Base-by-base conservation (phyloP, 2,888 invertebrate species). In the Ferrisia virgata region DNA sequence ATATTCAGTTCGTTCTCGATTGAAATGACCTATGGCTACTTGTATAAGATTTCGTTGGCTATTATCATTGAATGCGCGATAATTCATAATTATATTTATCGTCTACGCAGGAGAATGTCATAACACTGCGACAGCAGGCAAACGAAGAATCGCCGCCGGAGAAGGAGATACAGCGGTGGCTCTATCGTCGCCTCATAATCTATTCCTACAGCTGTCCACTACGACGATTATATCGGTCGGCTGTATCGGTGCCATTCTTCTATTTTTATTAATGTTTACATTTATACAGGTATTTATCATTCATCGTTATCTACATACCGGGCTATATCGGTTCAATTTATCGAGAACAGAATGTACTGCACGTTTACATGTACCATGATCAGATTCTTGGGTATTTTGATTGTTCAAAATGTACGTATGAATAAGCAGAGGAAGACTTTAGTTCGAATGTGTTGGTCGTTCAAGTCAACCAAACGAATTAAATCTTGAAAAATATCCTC, bases 71-170 rank as follows among this genome's bases (percentile, higher is more conserved):
- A 1, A 72, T 15, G 4, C 28, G 9, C 18, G 15, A 3, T 31
- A n/a, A 83, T 36, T 31, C 6, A 22, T 18, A 58, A 53, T 80
- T 64, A 81, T 82, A 85, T 85, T 47, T 4, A 8, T 13, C 3
- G 13, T 47, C 2, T 85, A 85, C 76, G 1, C 87, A 94, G 94
- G 93, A 86, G 93, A 93, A 87, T 94, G 94, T 88, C 92, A 92
- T 88, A 93, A 93, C 88, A 91, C 92, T 13, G 93, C 93, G 0
- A 93, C 93, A 84, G 93, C 93, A 82, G 94, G 93, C 31, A 94
- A 94, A 88, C 90, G 94, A 3, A 91, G 94, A 85, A 94, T 85
- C 8, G 82, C 85, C 3, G 28, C 72, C 6, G 76, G 83, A 36
- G 76, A 78, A 36, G 85, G 85, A 76, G 88, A 89, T 53, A 90